Evolutionary conservation across 2,113 vertebrate species (phyloP), one percentile per base, ranked within the genome.

Genomic region (Odocoileus virginianus): DNA sequence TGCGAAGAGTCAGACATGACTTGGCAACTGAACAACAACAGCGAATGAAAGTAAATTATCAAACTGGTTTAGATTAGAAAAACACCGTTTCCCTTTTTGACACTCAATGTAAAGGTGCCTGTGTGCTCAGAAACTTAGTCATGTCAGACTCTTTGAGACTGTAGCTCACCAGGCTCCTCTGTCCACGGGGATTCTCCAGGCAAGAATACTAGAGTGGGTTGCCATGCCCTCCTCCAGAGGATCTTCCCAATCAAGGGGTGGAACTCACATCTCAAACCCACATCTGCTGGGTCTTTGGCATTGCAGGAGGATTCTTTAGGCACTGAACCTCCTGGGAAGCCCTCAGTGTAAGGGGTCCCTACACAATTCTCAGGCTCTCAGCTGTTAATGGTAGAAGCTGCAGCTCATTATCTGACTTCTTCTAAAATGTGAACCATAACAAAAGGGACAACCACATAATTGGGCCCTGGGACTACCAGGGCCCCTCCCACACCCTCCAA

Each of bases 401-500:
- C 14, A 55, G 54, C 27, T 88, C 15, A 19, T 43, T 15, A n/a
- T 88, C 45, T 89, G 79, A 58, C 50, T 87, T 71, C n/a, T 58
- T 85, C 57, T 94, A 74, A 93, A 40, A 61, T 58, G 43, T 74
- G 52, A 87, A 84, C 25, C 25, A 6, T 89, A 84, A 91, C 76
- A 93, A 85, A 47, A 95, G 23, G 17, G 9, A 92, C 23, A 87
- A 50, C 19, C 95, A 47, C 74, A 61, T 25, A 89, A 64, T 14
- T 85, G 60, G 17, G 15, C 30, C 30, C 50, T 58, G 67, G 33
- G 33, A 71, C 43, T 43, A 5, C 67, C 19, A 74, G 33, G 50
- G 74, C 16, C 57, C 50, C 79, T 85, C 85, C 95, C 86, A 95
- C 45, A 87, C 90, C 71, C 96, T 81, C 87, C 36, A 95, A 91